These are phyloP conservation scores for Macrosteles quadrilineatus DNA, from an alignment of 1,140 invertebrate species.

Conservation along the genomic window DNA sequence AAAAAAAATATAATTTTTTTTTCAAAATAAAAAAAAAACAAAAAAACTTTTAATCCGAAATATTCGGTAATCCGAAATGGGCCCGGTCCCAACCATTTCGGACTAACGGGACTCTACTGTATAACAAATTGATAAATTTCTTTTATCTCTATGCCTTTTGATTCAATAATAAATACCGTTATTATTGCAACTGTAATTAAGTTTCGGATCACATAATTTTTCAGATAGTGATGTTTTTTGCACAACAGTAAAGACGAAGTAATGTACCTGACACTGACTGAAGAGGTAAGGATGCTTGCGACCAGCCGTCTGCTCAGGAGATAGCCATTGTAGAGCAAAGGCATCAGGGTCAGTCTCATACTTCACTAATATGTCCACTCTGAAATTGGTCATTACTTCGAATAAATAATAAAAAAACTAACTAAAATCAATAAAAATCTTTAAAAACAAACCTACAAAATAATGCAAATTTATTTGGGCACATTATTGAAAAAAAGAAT, in stretches of 20 bases:
- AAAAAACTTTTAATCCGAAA: too few species aligned
- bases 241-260: too few species aligned
- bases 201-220: too few species aligned
- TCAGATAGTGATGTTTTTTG: too few species aligned
- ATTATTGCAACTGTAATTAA: too few species aligned
- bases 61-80: too few species aligned
- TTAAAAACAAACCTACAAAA: background rate
- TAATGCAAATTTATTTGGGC: background rate
- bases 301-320: slow-evolving; percentile 82
- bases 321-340: slow-evolving; percentile 88
- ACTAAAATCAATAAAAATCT: background rate
- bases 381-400: slow-evolving; percentile 47
- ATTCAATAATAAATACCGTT: background rate
- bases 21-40: too few species aligned
- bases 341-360: slow-evolving; percentile 75
- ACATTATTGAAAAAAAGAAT: too few species aligned
- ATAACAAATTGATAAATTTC: background rate
- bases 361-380: slow-evolving; percentile 65
- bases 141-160: background rate
- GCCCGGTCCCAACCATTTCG: too few species aligned
- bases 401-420: background rate
- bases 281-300: slow-evolving; percentile 88
- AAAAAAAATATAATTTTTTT: too few species aligned
- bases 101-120: too few species aligned
- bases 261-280: slow-evolving; percentile 88